phyloP scores from a whole-genome alignment of 2,797 vertebrate species.

The Spinibarbus caldwelli region DNA sequence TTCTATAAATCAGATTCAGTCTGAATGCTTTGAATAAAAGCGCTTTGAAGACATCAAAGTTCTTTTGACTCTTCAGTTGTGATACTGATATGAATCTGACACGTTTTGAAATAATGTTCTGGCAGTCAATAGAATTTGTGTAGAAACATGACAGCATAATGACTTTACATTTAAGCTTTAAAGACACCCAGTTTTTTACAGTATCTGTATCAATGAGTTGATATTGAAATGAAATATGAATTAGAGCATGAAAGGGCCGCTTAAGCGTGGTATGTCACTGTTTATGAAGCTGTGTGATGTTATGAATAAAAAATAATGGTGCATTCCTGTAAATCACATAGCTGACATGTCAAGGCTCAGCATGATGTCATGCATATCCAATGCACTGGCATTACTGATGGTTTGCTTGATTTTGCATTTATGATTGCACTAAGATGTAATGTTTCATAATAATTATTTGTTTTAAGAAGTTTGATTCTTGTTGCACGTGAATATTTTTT shows the following conservation, averaged over 20 bases:
- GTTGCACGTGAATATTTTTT: constrained; percentile 31
- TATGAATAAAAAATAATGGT: constrained; percentile 25
- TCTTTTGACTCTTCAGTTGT: not conserved
- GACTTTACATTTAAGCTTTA: not conserved
- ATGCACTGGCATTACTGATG: not conserved
- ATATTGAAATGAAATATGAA: constrained; percentile 20
- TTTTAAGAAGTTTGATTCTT: constrained; percentile 6
- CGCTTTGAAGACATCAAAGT: constrained; percentile 15
- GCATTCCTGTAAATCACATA: constrained; percentile 36
- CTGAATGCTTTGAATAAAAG: constrained; percentile 14
- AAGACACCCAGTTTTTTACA: constrained; percentile 14
- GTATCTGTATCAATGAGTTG: constrained; percentile 3
- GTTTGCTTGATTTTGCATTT: constrained; percentile 14
- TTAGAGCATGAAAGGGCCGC: not conserved
- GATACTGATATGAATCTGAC: constrained; percentile 9
- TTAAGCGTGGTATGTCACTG: constrained; percentile 8
- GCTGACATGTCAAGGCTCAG: constrained; percentile 32
- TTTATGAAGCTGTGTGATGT: constrained; percentile 31
- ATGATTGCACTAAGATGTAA: not conserved
- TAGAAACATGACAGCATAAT: constrained; percentile 23
- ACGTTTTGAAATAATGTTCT: constrained; percentile 21
- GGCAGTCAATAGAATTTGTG: not conserved
- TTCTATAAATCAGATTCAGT: constrained; percentile 13
- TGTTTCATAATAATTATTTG: not conserved
- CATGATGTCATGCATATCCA: constrained; percentile 25